These are phyloP conservation scores for Laticauda colubrina DNA, from an alignment of 2,113 vertebrate genomes.

Conservation along the genomic window DNA sequence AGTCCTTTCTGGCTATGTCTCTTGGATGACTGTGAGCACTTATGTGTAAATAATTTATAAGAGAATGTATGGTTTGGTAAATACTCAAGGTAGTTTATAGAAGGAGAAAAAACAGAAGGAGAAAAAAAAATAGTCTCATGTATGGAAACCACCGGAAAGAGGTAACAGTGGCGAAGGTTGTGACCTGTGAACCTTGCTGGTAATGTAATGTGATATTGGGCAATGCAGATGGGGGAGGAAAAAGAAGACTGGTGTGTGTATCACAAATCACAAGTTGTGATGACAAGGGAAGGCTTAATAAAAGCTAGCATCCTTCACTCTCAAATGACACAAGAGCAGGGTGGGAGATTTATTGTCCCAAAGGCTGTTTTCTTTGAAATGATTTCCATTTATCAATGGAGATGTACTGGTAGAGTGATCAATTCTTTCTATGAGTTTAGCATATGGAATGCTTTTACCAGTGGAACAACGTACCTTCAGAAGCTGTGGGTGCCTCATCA, in stretches of 20 bases:
- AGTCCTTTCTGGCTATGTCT: slow-evolving; percentile 17
- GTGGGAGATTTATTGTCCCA: slow-evolving; percentile 62
- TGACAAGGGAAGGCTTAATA: slow-evolving; percentile 64
- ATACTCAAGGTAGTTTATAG: not conserved
- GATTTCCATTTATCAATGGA: slow-evolving; percentile 41
- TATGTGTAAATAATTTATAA: not conserved
- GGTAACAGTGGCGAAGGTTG: slow-evolving; percentile 46
- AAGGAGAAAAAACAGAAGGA: not conserved
- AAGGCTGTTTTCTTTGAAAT: slow-evolving; percentile 58
- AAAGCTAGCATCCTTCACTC: slow-evolving; percentile 60
- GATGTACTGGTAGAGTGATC: slow-evolving; percentile 30
- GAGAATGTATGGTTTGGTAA: slow-evolving; percentile 16
- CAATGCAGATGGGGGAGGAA: slow-evolving; percentile 42
- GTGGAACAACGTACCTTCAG: not conserved
- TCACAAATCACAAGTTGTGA: slow-evolving; percentile 67
- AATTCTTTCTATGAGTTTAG: not conserved
- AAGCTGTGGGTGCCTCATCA: not conserved
- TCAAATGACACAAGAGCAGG: slow-evolving; percentile 45
- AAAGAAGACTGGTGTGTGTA: slow-evolving; percentile 54
- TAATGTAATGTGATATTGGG: slow-evolving; percentile 51
- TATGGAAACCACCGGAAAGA: slow-evolving; percentile 52
- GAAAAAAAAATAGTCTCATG: slow-evolving; percentile 15
- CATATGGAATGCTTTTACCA: not conserved
- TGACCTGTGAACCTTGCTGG: slow-evolving; percentile 58
- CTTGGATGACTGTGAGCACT: rapidly evolving